A percentile compares a stretch with the other conserved stretches of the same genome.
These are phyloP conservation scores for Macquaria ambigua DNA, from an alignment of 2,113 vertebrate species.

Conservation along the genomic window DNA sequence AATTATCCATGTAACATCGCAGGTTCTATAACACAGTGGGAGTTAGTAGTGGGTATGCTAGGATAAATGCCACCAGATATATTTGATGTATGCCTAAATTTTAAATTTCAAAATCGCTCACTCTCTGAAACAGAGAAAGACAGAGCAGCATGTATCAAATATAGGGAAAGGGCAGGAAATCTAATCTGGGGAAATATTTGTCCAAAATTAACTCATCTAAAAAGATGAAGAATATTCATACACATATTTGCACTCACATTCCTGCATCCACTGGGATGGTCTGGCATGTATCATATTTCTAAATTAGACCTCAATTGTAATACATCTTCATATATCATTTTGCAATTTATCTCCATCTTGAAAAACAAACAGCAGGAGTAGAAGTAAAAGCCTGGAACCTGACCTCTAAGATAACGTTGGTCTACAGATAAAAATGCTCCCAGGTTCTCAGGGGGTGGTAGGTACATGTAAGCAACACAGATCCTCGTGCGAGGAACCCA, in stretches of 20 bases:
- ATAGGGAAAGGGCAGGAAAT: neutral
- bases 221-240: neutral
- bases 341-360: constrained; percentile 31
- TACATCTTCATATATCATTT: neutral
- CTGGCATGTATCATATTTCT: neutral
- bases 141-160: neutral
- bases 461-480: constrained; percentile 26
- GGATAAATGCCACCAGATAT: neutral
- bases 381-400: constrained; percentile 42
- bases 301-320: neutral
- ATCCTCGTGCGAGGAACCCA: constrained; percentile 38
- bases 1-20: neutral
- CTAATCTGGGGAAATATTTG: neutral
- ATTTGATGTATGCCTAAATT: neutral
- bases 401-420: constrained; percentile 38
- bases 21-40: neutral
- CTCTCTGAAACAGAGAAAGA: neutral
- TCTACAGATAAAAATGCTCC: constrained; percentile 6
- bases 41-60: neutral
- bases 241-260: neutral
- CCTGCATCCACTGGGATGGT: neutral
- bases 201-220: neutral
- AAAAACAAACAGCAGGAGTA: constrained; percentile 23
- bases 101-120: neutral
- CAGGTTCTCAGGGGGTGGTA: constrained; percentile 14